A percentile compares a stretch with the other conserved stretches of the same genome.
phyloP scores from a whole-genome alignment of 1,140 invertebrate genomes.

The Pectinophora gossypiella region DNA sequence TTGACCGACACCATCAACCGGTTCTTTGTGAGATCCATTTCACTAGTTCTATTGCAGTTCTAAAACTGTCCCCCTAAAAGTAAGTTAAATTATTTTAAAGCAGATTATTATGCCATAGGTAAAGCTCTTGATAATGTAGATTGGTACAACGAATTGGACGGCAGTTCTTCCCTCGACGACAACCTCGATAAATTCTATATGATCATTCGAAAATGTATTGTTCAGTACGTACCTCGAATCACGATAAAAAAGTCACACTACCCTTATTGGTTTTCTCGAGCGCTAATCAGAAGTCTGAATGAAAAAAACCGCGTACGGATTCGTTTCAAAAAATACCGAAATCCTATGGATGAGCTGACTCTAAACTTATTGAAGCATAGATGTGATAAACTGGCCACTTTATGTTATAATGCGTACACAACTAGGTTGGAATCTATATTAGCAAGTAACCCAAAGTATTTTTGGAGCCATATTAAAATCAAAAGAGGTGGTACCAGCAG shows the following conservation, averaged over 20 bases:
- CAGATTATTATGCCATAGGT: background rate
- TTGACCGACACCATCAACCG: background rate
- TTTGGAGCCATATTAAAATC: background rate
- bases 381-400: background rate
- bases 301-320: background rate
- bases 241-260: background rate
- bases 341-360: background rate
- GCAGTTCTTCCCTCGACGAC: background rate
- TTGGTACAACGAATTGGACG: background rate
- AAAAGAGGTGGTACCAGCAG: background rate
- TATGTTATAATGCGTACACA: background rate
- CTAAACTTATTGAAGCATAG: background rate
- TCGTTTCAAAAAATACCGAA: constrained; percentile 1
- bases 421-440: background rate
- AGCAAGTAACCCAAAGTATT: background rate
- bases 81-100: constrained; percentile 3
- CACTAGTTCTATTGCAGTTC: background rate
- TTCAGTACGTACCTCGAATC: background rate
- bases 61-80: background rate
- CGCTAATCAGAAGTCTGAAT: background rate
- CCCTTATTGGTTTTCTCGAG: background rate
- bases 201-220: background rate
- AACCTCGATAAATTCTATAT: background rate
- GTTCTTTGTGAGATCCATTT: background rate
- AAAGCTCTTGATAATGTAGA: background rate